phyloP scores from a whole-genome alignment of 2,113 vertebrate species.

The Charina bottae region DNA sequence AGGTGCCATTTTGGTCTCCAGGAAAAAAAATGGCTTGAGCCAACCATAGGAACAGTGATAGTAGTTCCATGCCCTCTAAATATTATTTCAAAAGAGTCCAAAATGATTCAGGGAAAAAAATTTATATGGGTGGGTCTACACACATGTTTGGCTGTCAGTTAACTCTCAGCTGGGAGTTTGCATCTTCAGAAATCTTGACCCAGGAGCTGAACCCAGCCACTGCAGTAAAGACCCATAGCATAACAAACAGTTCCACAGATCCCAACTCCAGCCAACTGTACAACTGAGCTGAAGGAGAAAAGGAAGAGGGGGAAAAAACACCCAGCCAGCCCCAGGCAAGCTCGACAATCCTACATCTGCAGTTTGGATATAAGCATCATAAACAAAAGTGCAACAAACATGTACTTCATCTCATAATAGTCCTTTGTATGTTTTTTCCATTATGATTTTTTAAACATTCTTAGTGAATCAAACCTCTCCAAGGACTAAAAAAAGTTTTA shows the following conservation, averaged over 20 bases:
- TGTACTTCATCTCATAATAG: neutral
- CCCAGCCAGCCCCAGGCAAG: neutral
- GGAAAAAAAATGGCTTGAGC: neutral
- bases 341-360: slow-evolving; percentile 3
- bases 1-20: neutral
- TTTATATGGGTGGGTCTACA: neutral
- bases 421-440: slow-evolving; percentile 6
- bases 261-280: neutral
- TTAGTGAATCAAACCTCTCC: neutral
- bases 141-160: neutral
- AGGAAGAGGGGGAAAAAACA: neutral
- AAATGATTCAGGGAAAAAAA: neutral
- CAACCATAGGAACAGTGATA: neutral
- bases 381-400: neutral
- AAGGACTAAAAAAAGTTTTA: slow-evolving; percentile 9
- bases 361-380: neutral
- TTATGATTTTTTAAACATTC: neutral
- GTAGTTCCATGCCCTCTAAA: neutral
- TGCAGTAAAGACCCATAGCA: neutral
- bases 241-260: neutral
- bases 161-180: neutral
- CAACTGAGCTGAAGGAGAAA: neutral
- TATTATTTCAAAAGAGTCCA: neutral
- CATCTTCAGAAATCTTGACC: neutral
- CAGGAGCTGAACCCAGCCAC: neutral